A percentile compares a stretch with the other conserved stretches of the same genome.
Conservation (phyloP, 2,113 vertebrate genomes). For the Motacilla tschutschensis region DNA sequence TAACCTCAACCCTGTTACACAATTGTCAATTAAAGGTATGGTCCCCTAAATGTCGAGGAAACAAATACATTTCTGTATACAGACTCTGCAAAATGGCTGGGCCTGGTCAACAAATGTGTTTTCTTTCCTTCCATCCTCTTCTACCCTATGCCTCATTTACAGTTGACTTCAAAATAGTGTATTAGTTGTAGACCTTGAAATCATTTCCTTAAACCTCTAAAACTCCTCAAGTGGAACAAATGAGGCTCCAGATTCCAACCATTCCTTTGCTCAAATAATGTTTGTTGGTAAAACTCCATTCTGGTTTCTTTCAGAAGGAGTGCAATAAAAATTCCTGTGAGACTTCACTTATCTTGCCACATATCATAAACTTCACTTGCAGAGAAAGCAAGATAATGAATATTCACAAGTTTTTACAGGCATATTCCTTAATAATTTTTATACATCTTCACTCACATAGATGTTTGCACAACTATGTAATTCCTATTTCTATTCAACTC, state of each 20-base stretch:
- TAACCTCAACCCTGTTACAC: not conserved
- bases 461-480: not conserved
- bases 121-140: not conserved
- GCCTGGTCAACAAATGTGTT: not conserved
- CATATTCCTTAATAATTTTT: not conserved
- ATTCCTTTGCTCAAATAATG: not conserved
- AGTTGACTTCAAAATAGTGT: not conserved
- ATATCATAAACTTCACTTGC: not conserved
- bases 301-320: not conserved
- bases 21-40: not conserved
- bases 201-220: not conserved
- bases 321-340: constrained; percentile 6
- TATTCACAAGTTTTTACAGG: not conserved
- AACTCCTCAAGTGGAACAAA: constrained; percentile 16
- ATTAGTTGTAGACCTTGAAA: not conserved
- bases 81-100: not conserved
- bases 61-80: not conserved
- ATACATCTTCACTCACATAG: not conserved
- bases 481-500: not conserved
- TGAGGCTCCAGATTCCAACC: constrained; percentile 6
- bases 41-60: not conserved
- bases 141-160: not conserved
- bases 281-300: constrained; percentile 11
- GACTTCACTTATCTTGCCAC: not conserved
- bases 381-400: not conserved